Evolutionary conservation across 2,888 invertebrate species (phyloP).

Genomic region (Andrena camellia): DNA sequence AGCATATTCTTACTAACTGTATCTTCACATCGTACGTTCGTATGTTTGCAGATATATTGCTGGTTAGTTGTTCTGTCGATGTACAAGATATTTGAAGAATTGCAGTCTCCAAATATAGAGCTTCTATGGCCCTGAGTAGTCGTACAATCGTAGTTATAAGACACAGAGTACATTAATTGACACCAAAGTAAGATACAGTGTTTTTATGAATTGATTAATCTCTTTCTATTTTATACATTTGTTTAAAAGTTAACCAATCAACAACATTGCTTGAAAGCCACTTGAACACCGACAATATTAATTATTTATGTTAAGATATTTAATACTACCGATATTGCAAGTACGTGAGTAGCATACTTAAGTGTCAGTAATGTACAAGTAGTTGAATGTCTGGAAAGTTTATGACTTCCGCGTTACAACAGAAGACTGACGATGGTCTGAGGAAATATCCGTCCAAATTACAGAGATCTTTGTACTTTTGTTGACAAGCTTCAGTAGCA

Average conservation of each 20-base stretch:
- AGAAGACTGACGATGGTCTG: constrained; percentile 79
- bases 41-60: constrained; percentile 91
- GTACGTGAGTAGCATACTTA: constrained; percentile 45
- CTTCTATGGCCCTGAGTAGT: constrained; percentile 88
- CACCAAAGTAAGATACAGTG: constrained; percentile 69
- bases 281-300: neutral
- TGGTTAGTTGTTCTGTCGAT: constrained; percentile 95
- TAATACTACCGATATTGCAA: neutral
- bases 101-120: constrained; percentile 95
- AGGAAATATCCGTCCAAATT: constrained; percentile 78
- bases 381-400: constrained; percentile 25
- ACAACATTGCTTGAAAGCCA: constrained; percentile 24
- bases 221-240: constrained; percentile 30
- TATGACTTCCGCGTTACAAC: constrained; percentile 53
- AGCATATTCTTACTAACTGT: neutral
- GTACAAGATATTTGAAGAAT: constrained; percentile 92
- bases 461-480: constrained; percentile 29
- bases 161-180: constrained; percentile 60
- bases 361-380: constrained; percentile 56
- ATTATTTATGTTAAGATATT: constrained; percentile 44
- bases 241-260: neutral
- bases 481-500: constrained; percentile 13
- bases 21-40: constrained; percentile 5
- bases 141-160: constrained; percentile 5
- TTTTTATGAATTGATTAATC: constrained; percentile 14